A percentile compares a stretch with the other conserved stretches of the same genome.
These are phyloP conservation scores for Danio choprae DNA, from an alignment of 2,797 vertebrate genomes.

Conservation along the genomic window DNA sequence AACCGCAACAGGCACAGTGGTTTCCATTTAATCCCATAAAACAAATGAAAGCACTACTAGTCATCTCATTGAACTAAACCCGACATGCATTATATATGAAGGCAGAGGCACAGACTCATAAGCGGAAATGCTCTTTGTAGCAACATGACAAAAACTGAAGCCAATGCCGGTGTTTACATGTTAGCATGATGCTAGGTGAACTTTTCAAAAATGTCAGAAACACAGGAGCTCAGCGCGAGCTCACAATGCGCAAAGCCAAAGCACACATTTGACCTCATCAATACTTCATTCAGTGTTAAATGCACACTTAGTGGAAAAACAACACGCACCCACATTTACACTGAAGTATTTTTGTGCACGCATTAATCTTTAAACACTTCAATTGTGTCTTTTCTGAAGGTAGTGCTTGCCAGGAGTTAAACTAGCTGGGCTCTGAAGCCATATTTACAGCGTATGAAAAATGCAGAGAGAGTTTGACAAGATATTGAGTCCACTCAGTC, in stretches of 20 bases:
- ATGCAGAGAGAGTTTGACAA: slow-evolving; percentile 52
- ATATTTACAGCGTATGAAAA: slow-evolving; percentile 75
- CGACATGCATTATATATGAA: slow-evolving; percentile 38
- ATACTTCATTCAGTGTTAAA: slow-evolving; percentile 68
- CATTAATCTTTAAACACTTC: slow-evolving; percentile 52
- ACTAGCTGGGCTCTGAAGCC: slow-evolving; percentile 1
- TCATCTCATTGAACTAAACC: slow-evolving; percentile 13
- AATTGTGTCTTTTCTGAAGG: slow-evolving; percentile 13
- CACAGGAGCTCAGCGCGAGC: slow-evolving; percentile 18
- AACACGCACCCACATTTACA: not conserved
- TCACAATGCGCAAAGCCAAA: slow-evolving; percentile 57
- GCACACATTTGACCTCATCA: slow-evolving; percentile 64
- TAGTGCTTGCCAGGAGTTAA: slow-evolving; percentile 4
- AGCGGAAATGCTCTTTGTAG: not conserved
- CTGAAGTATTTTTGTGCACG: slow-evolving; percentile 1
- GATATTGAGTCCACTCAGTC: slow-evolving; percentile 13
- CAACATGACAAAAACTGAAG: slow-evolving; percentile 17
- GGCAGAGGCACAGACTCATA: slow-evolving; percentile 12
- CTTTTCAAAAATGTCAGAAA: slow-evolving; percentile 15
- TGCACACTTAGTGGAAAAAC: slow-evolving; percentile 41
- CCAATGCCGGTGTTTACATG: not conserved
- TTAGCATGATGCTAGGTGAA: not conserved
- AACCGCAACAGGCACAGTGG: slow-evolving; percentile 19
- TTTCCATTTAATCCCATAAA: slow-evolving; percentile 34
- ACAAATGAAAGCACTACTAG: not conserved